A percentile compares a stretch with the other conserved stretches of the same genome.
Conservation (phyloP, 2,797 vertebrate genomes). For the Syngnathus acus region DNA sequence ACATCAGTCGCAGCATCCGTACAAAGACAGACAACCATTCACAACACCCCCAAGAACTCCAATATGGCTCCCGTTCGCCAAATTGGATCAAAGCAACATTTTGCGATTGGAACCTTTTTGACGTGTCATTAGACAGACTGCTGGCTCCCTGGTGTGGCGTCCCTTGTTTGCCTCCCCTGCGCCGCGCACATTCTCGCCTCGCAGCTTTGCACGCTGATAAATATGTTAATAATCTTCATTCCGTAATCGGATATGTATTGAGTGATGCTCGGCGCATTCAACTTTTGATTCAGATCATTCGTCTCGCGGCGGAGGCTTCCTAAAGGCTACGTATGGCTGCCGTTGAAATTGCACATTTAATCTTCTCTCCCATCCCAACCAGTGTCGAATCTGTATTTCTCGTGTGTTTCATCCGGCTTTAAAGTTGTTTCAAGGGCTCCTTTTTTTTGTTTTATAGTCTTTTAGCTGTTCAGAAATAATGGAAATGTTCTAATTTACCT, state of each 20-base stretch:
- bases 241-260: slow-evolving; percentile 54
- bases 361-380: slow-evolving; percentile 31
- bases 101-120: slow-evolving; percentile 14
- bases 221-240: slow-evolving; percentile 57
- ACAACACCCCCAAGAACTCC: too few relatives aligned
- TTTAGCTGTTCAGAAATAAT: slow-evolving; percentile 64
- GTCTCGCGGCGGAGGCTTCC: slow-evolving; percentile 33
- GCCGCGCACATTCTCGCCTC: slow-evolving; percentile 39
- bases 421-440: slow-evolving; percentile 59
- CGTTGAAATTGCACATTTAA: slow-evolving; percentile 49
- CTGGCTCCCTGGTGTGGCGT: neutral
- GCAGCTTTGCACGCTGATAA: slow-evolving; percentile 40
- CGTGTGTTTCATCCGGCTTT: slow-evolving; percentile 29
- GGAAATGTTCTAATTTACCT: slow-evolving; percentile 73
- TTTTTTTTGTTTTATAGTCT: slow-evolving; percentile 34
- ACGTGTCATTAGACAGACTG: neutral
- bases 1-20: too few relatives aligned
- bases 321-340: slow-evolving; percentile 42
- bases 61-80: too few relatives aligned
- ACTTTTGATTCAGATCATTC: slow-evolving; percentile 49
- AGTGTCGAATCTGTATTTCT: slow-evolving; percentile 24
- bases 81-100: neutral
- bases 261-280: slow-evolving; percentile 39
- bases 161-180: slow-evolving; percentile 4
- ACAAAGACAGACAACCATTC: too few relatives aligned